A percentile compares a stretch with the other conserved stretches of the same genome.
Conservation (phyloP, 2,797 vertebrate species). For the Nyctibius grandis region DNA sequence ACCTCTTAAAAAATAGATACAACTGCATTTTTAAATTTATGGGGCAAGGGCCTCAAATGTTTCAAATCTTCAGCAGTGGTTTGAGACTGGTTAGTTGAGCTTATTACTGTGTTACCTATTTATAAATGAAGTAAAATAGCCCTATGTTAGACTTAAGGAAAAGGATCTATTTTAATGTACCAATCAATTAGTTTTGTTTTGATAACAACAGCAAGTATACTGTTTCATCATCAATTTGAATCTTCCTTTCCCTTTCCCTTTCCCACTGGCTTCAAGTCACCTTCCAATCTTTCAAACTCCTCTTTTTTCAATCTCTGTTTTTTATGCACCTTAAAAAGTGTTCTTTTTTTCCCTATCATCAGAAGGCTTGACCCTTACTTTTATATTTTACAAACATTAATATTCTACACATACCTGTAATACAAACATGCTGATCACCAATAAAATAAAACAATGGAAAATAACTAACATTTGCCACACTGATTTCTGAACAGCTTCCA, state of each 20-base stretch:
- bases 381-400: background rate
- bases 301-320: background rate
- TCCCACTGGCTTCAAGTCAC: background rate
- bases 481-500: background rate
- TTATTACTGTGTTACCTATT: background rate
- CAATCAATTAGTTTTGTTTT: background rate
- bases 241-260: background rate
- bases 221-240: background rate
- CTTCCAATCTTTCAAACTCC: background rate
- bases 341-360: background rate
- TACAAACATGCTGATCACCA: background rate
- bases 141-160: background rate
- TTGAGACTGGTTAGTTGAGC: background rate
- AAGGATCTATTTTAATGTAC: background rate
- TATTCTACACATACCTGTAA: background rate
- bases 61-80: background rate
- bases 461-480: background rate
- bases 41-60: background rate
- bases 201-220: background rate
- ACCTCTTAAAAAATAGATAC: background rate
- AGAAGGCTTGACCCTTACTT: background rate
- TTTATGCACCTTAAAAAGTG: background rate
- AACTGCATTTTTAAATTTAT: background rate
- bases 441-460: background rate
- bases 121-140: background rate